A percentile compares a stretch with the other conserved stretches of the same genome.
These are phyloP conservation scores for Neopipo cinnamomea DNA, from an alignment of 2,113 vertebrate species.

Conservation along the genomic window DNA sequence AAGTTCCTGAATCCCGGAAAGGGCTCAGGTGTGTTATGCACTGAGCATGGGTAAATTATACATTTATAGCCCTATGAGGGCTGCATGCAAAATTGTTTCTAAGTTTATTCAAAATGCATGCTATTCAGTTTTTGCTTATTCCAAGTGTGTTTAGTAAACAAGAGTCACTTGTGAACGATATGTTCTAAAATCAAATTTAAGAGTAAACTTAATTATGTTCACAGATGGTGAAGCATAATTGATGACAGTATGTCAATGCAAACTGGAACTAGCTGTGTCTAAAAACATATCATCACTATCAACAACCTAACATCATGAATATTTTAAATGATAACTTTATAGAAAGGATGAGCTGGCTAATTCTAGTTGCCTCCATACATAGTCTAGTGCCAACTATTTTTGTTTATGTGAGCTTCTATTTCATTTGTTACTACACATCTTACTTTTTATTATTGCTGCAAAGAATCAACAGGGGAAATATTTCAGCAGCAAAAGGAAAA, in stretches of 20 bases:
- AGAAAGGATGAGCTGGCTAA: conserved; percentile 2
- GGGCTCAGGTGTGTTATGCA: not conserved
- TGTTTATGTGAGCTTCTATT: not conserved
- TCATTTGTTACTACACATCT: not conserved
- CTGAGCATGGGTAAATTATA: not conserved
- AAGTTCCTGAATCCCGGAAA: not conserved
- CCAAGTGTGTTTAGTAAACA: conserved; percentile 68
- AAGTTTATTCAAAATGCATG: conserved; percentile 13
- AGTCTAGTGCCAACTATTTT: not conserved
- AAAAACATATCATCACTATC: conserved; percentile 60
- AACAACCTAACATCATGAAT: conserved; percentile 55
- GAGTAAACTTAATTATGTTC: conserved; percentile 74
- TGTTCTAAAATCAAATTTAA: conserved; percentile 73
- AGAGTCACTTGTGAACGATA: conserved; percentile 67
- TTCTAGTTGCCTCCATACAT: not conserved
- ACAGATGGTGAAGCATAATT: conserved; percentile 77
- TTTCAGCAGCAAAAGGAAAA: not conserved
- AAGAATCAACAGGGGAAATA: not conserved
- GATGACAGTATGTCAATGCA: conserved; percentile 69
- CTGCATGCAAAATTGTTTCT: conserved; percentile 2
- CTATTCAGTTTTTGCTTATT: conserved; percentile 47
- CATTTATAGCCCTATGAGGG: not conserved
- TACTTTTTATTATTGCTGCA: not conserved
- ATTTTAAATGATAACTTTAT: conserved; percentile 33
- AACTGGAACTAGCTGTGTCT: conserved; percentile 70